Evolutionary conservation across 1,140 invertebrate species (phyloP).

Genomic region (Cotesia glomerata): DNA sequence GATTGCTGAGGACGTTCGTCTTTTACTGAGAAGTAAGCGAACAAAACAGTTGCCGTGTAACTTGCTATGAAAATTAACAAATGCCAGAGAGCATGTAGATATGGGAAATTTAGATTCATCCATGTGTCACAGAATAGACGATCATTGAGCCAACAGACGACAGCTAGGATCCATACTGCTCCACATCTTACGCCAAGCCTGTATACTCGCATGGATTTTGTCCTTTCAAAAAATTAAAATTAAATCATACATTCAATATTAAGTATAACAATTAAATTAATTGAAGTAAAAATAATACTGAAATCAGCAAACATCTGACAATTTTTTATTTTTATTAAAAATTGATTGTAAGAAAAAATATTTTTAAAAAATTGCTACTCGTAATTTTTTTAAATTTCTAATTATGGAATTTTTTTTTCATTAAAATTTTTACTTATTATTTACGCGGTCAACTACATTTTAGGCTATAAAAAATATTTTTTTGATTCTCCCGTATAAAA

Average conservation of each 20-base stretch:
- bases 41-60: constrained; percentile 76
- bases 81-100: constrained; percentile 83
- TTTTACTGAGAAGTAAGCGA: constrained; percentile 78
- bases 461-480: too few species aligned
- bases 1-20: constrained; percentile 74
- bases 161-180: constrained; percentile 71
- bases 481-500: too few species aligned
- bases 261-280: constrained; percentile 45
- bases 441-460: too few species aligned
- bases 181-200: constrained; percentile 72
- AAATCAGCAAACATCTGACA: too few species aligned
- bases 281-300: constrained; percentile 22
- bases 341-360: too few species aligned
- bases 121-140: constrained; percentile 79
- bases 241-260: too few species aligned
- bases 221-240: constrained; percentile 54
- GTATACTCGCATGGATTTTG: constrained; percentile 70
- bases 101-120: constrained; percentile 77
- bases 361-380: too few species aligned
- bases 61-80: constrained; percentile 80
- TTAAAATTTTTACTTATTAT: too few species aligned
- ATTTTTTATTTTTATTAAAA: too few species aligned
- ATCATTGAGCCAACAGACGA: constrained; percentile 80
- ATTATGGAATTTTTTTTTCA: too few species aligned
- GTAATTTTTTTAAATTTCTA: too few species aligned